phyloP scores from a whole-genome alignment of 2,888 invertebrate species.

The Congeria kusceri region DNA sequence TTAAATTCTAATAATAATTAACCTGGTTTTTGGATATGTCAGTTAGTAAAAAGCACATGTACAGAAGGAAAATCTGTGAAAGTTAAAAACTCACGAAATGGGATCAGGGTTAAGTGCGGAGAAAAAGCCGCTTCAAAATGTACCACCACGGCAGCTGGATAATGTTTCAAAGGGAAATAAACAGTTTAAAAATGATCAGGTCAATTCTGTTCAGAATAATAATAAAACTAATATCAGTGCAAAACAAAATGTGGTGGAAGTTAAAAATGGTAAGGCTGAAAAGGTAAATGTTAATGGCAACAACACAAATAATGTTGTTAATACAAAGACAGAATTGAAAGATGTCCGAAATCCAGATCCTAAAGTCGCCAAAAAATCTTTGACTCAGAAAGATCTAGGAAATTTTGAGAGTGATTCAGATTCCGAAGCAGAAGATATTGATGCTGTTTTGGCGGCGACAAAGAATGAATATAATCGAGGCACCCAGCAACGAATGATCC shows the following conservation, averaged over 20 bases:
- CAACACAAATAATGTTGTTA: constrained; percentile 1
- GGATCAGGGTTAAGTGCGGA: constrained; percentile 51
- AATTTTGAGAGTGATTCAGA: constrained; percentile 60
- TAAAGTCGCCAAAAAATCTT: constrained; percentile 6
- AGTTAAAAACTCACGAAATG: constrained; percentile 15
- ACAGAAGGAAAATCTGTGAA: too few relatives aligned
- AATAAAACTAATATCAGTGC: neutral
- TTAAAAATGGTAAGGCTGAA: neutral
- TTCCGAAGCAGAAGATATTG: constrained; percentile 56
- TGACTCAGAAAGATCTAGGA: constrained; percentile 11
- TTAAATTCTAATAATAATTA: too few relatives aligned
- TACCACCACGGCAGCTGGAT: constrained; percentile 8
- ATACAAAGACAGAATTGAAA: too few relatives aligned
- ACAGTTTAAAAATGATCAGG: neutral
- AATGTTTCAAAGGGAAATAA: constrained; percentile 25
- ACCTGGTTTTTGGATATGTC: too few relatives aligned
- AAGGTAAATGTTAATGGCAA: neutral
- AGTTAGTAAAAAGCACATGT: too few relatives aligned
- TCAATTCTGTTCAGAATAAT: neutral
- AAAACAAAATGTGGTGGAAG: neutral
- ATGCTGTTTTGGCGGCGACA: constrained; percentile 56
- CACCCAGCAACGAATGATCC: constrained; percentile 18
- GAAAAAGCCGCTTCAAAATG: constrained; percentile 20
- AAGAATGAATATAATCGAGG: constrained; percentile 36
- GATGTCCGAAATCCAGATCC: too few relatives aligned